phyloP scores from a whole-genome alignment of 2,113 vertebrate species.

The Grammomys surdaster region DNA sequence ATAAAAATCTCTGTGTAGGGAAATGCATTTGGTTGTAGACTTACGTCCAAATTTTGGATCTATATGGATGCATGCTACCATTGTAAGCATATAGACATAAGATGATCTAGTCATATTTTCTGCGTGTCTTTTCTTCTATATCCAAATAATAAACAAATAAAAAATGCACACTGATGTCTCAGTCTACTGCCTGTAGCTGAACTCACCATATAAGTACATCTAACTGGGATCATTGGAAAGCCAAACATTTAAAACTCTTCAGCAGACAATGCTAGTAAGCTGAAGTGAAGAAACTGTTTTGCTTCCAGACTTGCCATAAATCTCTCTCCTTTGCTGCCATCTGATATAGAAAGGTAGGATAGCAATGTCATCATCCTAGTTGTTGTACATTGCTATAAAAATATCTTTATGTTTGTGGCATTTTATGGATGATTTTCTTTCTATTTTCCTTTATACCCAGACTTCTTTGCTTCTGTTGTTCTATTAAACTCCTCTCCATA shows the following conservation, averaged over 20 bases:
- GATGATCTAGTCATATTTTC: not conserved
- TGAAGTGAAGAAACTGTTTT: slow-evolving; percentile 16
- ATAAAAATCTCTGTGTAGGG: not conserved
- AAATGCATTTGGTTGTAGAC: not conserved
- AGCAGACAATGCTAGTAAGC: not conserved
- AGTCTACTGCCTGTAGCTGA: not conserved
- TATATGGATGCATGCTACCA: not conserved
- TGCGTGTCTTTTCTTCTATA: not conserved
- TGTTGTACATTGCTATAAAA: not conserved
- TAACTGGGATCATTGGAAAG: slow-evolving; percentile 19
- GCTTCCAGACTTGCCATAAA: not conserved
- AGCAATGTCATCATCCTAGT: not conserved
- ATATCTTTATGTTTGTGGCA: not conserved
- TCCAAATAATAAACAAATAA: not conserved
- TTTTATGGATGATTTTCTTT: not conserved
- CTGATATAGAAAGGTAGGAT: not conserved
- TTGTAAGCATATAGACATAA: not conserved
- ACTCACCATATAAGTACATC: not conserved
- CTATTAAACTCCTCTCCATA: not conserved
- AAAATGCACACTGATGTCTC: not conserved
- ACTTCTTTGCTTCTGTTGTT: not conserved
- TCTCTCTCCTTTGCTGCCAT: slow-evolving; percentile 4
- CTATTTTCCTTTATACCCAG: not conserved
- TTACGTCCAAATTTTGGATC: not conserved
- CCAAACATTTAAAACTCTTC: not conserved